Base-by-base conservation (phyloP, 2,797 vertebrate genomes). In the Perodicticus potto region DNA sequence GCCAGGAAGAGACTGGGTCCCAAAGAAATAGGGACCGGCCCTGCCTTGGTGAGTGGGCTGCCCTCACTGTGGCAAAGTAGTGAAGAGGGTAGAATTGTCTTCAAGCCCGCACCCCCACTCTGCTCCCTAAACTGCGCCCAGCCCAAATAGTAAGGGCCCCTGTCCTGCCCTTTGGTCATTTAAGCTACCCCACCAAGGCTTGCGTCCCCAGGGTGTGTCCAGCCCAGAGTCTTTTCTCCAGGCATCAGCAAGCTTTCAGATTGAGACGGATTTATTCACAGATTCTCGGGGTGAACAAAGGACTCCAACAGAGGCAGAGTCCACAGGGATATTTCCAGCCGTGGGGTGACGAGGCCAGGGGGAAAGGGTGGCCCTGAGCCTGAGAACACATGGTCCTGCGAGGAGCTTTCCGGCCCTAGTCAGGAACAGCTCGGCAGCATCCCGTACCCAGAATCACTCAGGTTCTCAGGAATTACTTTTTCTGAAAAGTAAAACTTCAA, bases 401-500 rank as follows among this genome's bases (percentile, higher is more conserved):
- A 20, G 19, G 27, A 40, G 5, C 14, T 0, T 23, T 25, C 10
- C 11, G 10, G 53, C 27, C n/a, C 10, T 17, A 32, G n/a, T 34
- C 37, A 55, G 86, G 5, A 49, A 32, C 40, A n/a, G 7, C 34
- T 76, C 49, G 10, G 37, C 6, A 69, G 67, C 45, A 57, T 2
- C 43, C 29, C 27, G 20, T 16, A 82, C 49, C 67, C 61, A 84
- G 17, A 72, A 43, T 80, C 69, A 85, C 43, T 10, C 10, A 73
- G 32, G 40, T 55, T 49, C 57, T 19, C 49, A 76, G 3, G 12
- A 76, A 85, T 34, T 70, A 81, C 3, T 37, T 86, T 92, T 83
- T 32, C 74, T 95, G 61, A 76, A 86, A 94, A 91, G 37, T 34
- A 17, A 49, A 84, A 91, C 13, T 57, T 91, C 25, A 92, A 27